phyloP scores from a whole-genome alignment of 1,140 invertebrate species.

The Lepeophtheirus salmonis region DNA sequence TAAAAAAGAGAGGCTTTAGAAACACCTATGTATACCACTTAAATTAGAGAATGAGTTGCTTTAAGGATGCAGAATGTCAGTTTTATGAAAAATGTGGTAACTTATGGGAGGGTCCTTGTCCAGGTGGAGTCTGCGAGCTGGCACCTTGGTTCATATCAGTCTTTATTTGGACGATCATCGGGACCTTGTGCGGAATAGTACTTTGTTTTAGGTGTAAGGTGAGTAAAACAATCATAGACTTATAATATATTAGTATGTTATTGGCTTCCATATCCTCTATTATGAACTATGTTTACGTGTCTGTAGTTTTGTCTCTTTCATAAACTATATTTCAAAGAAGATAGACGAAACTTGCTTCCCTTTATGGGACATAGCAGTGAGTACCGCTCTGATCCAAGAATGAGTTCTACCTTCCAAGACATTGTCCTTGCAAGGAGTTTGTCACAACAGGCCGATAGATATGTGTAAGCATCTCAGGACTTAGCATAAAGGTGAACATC shows the following conservation, averaged over 20 bases:
- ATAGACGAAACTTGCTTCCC: background rate
- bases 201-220: background rate
- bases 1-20: no score
- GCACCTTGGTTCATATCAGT: background rate
- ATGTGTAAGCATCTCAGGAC: no score
- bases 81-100: background rate
- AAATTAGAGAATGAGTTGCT: no score
- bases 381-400: background rate
- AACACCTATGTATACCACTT: no score
- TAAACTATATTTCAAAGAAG: background rate
- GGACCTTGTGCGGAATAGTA: background rate
- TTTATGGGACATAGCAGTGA: background rate
- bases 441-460: background rate
- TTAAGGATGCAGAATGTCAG: background rate
- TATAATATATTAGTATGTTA: background rate
- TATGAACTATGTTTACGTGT: no score
- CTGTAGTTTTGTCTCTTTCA: background rate
- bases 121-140: background rate
- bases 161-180: background rate
- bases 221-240: background rate
- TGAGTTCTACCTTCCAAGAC: background rate
- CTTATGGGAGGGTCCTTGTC: background rate
- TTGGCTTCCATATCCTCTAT: background rate
- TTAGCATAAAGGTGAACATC: no score
- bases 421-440: background rate